Conservation (phyloP, 2,888 invertebrate species). For the Drosophila leonis region DNA sequence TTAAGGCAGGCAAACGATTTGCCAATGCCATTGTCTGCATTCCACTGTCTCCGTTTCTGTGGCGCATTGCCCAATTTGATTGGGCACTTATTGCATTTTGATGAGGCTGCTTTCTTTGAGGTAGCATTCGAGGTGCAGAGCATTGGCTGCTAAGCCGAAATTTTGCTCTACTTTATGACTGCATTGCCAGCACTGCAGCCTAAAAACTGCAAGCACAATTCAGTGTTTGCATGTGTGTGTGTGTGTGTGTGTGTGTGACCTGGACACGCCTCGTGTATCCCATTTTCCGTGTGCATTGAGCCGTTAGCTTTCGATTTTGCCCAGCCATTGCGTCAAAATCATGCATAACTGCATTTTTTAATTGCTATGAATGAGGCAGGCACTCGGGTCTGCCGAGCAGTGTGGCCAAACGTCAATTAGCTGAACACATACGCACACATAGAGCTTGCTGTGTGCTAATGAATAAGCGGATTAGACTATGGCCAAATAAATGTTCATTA, state of each 20-base stretch:
- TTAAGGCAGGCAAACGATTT: conserved; percentile 11
- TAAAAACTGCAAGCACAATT: conserved; percentile 9
- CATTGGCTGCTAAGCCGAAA: neutral
- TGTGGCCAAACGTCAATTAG: conserved; percentile 14
- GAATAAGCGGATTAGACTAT: conserved; percentile 20
- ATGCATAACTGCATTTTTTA: conserved; percentile 57
- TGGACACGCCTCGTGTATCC: conserved; percentile 1
- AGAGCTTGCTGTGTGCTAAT: conserved; percentile 5
- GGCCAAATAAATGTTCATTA: conserved; percentile 1
- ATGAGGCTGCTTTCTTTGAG: conserved; percentile 17
- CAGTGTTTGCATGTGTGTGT: neutral
- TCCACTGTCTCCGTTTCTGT: neutral
- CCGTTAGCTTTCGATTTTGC: conserved; percentile 26
- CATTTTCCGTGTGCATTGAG: conserved; percentile 22
- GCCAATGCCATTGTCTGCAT: neutral
- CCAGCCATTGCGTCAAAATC: conserved; percentile 30
- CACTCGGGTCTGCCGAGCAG: neutral
- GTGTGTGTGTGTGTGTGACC: neutral
- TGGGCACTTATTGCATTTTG: conserved; percentile 26
- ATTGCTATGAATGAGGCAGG: conserved; percentile 55
- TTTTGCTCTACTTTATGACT: conserved; percentile 8
- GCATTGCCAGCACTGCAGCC: too few relatives aligned
- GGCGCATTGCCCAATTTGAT: conserved; percentile 7
- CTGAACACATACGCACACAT: neutral
- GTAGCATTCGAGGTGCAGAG: neutral